Percentiles rank a stretch among this genome's conserved stretches.
Conservation (phyloP, 2,797 vertebrate genomes). For the Sebastes oblongus region DNA sequence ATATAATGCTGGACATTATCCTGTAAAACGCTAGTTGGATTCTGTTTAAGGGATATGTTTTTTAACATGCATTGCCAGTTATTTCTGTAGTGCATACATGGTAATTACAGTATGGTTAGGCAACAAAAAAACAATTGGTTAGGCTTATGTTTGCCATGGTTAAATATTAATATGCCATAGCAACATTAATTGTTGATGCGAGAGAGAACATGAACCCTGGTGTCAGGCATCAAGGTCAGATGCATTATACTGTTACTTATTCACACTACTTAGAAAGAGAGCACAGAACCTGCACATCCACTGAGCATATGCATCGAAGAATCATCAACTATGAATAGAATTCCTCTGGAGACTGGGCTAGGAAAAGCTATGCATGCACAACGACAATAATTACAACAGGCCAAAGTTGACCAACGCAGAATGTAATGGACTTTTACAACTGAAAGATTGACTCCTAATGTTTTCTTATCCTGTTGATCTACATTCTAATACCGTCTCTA, state of each 20-base stretch:
- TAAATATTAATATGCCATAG: slow-evolving; percentile 18
- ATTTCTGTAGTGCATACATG: neutral
- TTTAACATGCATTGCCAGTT: neutral
- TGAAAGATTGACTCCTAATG: neutral
- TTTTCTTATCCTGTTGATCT: neutral
- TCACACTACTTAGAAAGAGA: neutral
- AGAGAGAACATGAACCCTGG: neutral
- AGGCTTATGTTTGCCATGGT: neutral
- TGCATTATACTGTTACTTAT: neutral
- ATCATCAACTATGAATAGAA: neutral
- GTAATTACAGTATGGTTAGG: neutral
- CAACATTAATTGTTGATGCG: slow-evolving; percentile 29
- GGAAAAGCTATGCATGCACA: neutral
- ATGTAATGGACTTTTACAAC: neutral
- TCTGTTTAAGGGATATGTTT: neutral
- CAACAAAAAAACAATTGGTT: neutral
- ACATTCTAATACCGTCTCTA: neutral
- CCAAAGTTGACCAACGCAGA: neutral
- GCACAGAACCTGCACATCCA: neutral
- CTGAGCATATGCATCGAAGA: neutral
- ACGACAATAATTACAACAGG: neutral
- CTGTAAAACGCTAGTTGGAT: neutral
- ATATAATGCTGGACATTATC: neutral
- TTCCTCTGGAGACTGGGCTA: neutral
- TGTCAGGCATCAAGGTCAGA: neutral